These are phyloP conservation scores for Chaenocephalus aceratus DNA, from an alignment of 2,113 vertebrate genomes.

Conservation along the genomic window DNA sequence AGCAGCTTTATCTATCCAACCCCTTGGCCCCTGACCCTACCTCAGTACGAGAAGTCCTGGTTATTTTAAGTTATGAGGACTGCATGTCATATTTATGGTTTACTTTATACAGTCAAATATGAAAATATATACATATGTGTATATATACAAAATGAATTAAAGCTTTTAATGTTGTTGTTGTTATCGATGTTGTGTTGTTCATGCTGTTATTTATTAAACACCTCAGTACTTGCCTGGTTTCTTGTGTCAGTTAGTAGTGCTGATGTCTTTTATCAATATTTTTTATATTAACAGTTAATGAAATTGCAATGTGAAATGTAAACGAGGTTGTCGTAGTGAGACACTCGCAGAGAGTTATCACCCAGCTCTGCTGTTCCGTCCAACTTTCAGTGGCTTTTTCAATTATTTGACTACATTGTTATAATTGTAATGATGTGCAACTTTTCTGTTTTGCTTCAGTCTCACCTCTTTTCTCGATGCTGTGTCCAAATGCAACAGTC, in stretches of 20 bases:
- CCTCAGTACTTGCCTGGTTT: conserved; percentile 80
- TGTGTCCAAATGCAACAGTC: neutral
- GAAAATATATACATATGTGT: conserved; percentile 82
- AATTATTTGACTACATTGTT: neutral
- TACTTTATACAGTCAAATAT: conserved; percentile 89
- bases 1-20: conserved; percentile 52
- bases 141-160: conserved; percentile 81
- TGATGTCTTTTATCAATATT: neutral
- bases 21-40: conserved; percentile 89
- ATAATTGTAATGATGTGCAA: neutral
- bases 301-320: neutral
- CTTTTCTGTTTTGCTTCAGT: neutral
- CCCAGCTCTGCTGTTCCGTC: neutral
- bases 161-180: conserved; percentile 81
- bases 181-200: conserved; percentile 77
- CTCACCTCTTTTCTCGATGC: neutral
- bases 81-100: conserved; percentile 99
- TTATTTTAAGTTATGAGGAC: conserved; percentile 97
- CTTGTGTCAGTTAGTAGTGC: conserved; percentile 50
- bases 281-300: neutral
- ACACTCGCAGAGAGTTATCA: neutral
- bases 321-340: neutral
- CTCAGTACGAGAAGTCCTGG: conserved; percentile 97
- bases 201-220: conserved; percentile 90
- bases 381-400: neutral